A percentile compares a stretch with the other conserved stretches of the same genome.
Conservation (phyloP, 2,113 vertebrate genomes). For the Nicator chloris region DNA sequence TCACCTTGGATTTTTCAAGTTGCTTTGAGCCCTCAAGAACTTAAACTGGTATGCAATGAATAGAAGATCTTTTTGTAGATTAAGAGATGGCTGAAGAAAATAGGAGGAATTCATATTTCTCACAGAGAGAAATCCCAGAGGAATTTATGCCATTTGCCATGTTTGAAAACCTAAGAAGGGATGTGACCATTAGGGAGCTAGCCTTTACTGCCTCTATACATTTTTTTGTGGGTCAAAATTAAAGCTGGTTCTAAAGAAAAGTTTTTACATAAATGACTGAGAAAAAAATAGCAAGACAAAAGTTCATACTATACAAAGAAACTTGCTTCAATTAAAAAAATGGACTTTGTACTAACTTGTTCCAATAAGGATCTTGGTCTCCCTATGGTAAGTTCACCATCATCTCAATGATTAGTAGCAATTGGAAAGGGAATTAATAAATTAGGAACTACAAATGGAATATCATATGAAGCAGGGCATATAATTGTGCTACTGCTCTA, state of each 20-base stretch:
- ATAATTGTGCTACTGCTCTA: neutral
- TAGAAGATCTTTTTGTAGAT: neutral
- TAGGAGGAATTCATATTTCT: neutral
- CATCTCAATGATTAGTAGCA: neutral
- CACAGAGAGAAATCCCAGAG: neutral
- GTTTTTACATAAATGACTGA: neutral
- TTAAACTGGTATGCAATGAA: neutral
- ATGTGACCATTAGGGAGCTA: neutral
- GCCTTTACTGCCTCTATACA: neutral
- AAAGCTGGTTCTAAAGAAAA: neutral
- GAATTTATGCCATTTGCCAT: neutral
- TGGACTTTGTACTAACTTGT: neutral
- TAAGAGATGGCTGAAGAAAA: neutral
- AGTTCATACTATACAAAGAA: neutral
- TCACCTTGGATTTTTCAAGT: neutral
- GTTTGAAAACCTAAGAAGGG: neutral
- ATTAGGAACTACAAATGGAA: neutral
- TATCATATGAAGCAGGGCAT: neutral
- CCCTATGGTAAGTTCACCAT: neutral
- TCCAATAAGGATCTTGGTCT: neutral
- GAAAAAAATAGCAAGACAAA: neutral
- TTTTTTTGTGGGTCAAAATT: neutral
- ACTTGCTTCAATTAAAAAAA: neutral
- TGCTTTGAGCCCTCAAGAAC: neutral
- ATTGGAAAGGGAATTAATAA: neutral